Evolutionary conservation across 2,797 vertebrate genomes (phyloP).

Genomic region (Capromys pilorides): DNA sequence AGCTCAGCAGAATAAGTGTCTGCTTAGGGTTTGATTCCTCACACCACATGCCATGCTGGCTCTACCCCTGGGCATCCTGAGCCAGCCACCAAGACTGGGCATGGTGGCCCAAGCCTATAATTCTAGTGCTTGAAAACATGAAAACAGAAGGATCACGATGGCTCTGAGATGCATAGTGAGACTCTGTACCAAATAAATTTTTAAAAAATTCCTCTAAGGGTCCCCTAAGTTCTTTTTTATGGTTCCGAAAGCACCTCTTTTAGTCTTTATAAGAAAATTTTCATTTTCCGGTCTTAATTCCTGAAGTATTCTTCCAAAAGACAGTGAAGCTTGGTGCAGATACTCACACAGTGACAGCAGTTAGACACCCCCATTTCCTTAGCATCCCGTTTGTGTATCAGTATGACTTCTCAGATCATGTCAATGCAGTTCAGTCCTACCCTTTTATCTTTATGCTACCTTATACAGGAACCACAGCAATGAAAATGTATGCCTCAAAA

Average conservation of each 20-base stretch:
- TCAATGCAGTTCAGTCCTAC: background rate
- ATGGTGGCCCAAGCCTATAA: too few relatives aligned
- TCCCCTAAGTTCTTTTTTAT: background rate
- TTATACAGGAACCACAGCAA: background rate
- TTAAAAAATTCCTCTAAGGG: background rate
- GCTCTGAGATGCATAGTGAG: too few relatives aligned
- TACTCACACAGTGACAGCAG: background rate
- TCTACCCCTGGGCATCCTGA: too few relatives aligned
- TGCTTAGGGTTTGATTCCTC: too few relatives aligned
- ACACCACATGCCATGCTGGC: too few relatives aligned
- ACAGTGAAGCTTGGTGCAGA: background rate
- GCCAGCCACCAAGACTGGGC: too few relatives aligned
- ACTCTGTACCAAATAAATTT: too few relatives aligned
- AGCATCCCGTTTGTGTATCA: background rate
- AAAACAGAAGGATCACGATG: too few relatives aligned
- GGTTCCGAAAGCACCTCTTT: background rate
- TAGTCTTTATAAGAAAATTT: background rate
- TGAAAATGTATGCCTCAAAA: background rate
- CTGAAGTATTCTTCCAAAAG: background rate
- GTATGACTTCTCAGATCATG: background rate
- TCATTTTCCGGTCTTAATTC: background rate
- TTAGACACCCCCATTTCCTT: background rate
- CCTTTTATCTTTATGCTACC: background rate
- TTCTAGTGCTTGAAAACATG: too few relatives aligned
- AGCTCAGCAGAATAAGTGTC: too few relatives aligned